Conservation (phyloP, 2,113 vertebrate genomes). For the Pholis gunnellus region DNA sequence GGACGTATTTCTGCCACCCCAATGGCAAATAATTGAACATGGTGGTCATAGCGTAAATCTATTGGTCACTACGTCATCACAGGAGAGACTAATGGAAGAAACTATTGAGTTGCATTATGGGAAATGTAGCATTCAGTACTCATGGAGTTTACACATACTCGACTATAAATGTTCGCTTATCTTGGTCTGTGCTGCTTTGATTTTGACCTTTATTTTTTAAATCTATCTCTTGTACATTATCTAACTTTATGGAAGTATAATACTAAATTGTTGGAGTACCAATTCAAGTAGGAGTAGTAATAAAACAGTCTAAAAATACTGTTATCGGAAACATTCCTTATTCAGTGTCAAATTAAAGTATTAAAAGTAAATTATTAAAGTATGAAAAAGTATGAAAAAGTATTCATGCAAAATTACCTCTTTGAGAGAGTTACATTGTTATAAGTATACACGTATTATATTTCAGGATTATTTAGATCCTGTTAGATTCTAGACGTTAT, state of each 20-base stretch:
- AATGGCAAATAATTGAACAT: too few relatives aligned
- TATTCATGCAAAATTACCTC: not conserved
- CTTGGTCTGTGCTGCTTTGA: too few relatives aligned
- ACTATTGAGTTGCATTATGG: too few relatives aligned
- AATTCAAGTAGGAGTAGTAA: not conserved
- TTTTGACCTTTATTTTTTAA: not conserved
- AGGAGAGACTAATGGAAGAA: too few relatives aligned
- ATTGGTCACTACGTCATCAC: too few relatives aligned
- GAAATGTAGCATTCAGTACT: too few relatives aligned
- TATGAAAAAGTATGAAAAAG: too few relatives aligned
- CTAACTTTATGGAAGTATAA: not conserved
- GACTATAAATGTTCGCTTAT: too few relatives aligned
- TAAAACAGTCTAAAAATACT: not conserved
- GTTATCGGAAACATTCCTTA: not conserved
- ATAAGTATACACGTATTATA: not conserved
- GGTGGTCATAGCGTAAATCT: too few relatives aligned
- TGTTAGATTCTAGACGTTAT: not conserved
- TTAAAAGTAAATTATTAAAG: not conserved
- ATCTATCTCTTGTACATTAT: not conserved
- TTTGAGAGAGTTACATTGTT: not conserved
- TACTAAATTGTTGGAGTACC: not conserved
- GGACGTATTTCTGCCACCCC: not conserved
- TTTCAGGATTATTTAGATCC: not conserved
- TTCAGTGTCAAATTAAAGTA: not conserved
- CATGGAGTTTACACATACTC: too few relatives aligned